Evolutionary conservation across 2,113 vertebrate species (phyloP), one percentile per base, ranked within the genome.

Genomic region (Eolophus roseicapilla): DNA sequence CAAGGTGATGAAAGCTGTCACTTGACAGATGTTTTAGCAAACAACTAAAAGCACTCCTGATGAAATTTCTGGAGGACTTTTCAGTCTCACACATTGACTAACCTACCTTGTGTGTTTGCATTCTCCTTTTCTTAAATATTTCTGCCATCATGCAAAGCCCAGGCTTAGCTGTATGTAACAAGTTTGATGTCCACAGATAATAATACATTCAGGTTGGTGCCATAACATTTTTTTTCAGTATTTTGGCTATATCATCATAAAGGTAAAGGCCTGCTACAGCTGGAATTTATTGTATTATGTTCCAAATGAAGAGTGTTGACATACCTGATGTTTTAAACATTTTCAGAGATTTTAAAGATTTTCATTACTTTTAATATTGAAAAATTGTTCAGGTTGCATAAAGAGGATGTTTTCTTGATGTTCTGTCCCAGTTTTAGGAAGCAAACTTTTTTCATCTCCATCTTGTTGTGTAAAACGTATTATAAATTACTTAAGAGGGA

Each of bases 381-480:
- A 87, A 91, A 85, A 29, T 43, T 62, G 7, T 69, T 90, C 28
- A 41, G 19, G 29, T 79, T 91, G 43, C 37, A 39, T 63, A 49
- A 33, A 55, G 74, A 92, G 23, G 9, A 12, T 55, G 14, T 33
- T 79, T 82, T 89, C 81, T 79, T 78, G 62, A 62, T 91, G 44
- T 84, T 83, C 50, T 81, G 41, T 59, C 73, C 76, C 43, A 71
- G 43, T 92, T 96, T 86, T 71, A 69, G 37, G 73, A 64, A 68
- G 24, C 9, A 88, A 94, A 71, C 18, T 74, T 91, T 74, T 95
- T 95, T 92, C n/a, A 95, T 95, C 88, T 91, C 62, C 68, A 53
- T 75, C 75, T 79, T 89, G 35, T n/a, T 91, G 47, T 41, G 27
- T 82, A 86, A 91, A 82, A 95, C 78, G 37, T 68, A 68, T 78